Evolutionary conservation across 2,888 invertebrate genomes (phyloP).

Genomic region (Agelastica alni): DNA sequence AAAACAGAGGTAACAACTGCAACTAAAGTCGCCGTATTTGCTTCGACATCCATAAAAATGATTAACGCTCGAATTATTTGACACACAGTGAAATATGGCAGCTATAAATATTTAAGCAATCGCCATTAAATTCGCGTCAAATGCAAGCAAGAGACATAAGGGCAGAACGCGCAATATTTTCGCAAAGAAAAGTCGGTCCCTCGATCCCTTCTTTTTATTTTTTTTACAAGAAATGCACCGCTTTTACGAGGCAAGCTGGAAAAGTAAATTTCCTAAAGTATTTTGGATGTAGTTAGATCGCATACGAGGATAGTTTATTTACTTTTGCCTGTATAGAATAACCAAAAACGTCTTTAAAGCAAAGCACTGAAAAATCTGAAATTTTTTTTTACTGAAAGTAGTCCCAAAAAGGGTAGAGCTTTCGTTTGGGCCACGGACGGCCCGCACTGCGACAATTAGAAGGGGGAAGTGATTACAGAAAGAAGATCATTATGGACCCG

Average conservation of each 20-base stretch:
- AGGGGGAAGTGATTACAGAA: too few relatives aligned
- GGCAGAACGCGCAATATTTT: constrained; percentile 32
- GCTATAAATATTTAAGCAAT: constrained; percentile 37
- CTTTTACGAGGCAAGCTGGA: neutral
- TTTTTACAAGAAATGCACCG: neutral
- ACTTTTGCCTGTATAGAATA: too few relatives aligned
- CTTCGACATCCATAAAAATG: constrained; percentile 35
- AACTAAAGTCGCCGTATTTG: constrained; percentile 11
- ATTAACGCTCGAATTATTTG: constrained; percentile 38
- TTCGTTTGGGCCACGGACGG: too few relatives aligned
- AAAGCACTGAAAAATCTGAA: too few relatives aligned
- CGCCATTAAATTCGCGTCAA: constrained; percentile 32
- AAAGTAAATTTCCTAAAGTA: too few relatives aligned
- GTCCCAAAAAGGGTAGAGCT: too few relatives aligned
- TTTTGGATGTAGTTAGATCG: too few relatives aligned
- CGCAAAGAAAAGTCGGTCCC: neutral
- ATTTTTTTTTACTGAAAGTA: too few relatives aligned
- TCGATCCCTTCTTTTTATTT: constrained; percentile 5
- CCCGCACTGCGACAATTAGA: too few relatives aligned
- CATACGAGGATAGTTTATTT: too few relatives aligned
- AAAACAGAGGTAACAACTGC: constrained; percentile 16
- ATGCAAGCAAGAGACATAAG: constrained; percentile 30
- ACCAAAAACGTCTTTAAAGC: too few relatives aligned
- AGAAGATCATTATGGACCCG: too few relatives aligned
- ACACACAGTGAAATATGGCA: constrained; percentile 31